phyloP scores from a whole-genome alignment of 2,797 vertebrate genomes.

The Myiotriccus ornatus region DNA sequence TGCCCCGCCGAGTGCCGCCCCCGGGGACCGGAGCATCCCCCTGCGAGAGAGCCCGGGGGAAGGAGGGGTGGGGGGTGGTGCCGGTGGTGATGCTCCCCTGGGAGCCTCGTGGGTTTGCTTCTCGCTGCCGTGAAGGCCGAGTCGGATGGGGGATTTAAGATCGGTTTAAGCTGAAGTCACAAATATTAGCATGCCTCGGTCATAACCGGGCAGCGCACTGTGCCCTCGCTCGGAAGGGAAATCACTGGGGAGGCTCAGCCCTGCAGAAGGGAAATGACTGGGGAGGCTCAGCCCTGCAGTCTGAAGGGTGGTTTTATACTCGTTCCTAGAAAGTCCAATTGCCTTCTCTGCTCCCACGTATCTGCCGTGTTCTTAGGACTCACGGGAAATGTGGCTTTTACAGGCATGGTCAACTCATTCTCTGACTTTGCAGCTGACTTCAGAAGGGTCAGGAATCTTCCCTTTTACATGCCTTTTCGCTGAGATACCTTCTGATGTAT shows the following conservation, averaged over 20 bases:
- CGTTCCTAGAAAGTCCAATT: fast-evolving
- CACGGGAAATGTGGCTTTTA: not conserved
- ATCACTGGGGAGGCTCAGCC: not conserved
- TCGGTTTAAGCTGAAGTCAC: not conserved
- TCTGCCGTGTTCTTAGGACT: fast-evolving
- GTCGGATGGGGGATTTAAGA: fast-evolving
- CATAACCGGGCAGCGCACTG: fast-evolving
- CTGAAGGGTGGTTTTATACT: not conserved
- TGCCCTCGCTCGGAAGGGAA: not conserved
- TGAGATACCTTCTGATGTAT: not conserved
- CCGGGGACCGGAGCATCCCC: not conserved
- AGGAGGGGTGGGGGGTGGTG: fast-evolving
- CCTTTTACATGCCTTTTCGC: not conserved
- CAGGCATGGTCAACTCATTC: not conserved
- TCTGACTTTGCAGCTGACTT: not conserved
- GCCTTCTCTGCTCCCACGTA: fast-evolving
- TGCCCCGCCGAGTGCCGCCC: not conserved
- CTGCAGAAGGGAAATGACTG: not conserved
- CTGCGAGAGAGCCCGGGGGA: fast-evolving
- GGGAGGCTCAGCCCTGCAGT: not conserved
- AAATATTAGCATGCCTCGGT: fast-evolving
- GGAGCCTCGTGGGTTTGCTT: not conserved
- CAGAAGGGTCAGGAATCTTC: not conserved
- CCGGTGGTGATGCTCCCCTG: not conserved
- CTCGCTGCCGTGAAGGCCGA: fast-evolving